phyloP scores from a whole-genome alignment of 2,113 vertebrate genomes.

The Chrysochloris asiatica region DNA sequence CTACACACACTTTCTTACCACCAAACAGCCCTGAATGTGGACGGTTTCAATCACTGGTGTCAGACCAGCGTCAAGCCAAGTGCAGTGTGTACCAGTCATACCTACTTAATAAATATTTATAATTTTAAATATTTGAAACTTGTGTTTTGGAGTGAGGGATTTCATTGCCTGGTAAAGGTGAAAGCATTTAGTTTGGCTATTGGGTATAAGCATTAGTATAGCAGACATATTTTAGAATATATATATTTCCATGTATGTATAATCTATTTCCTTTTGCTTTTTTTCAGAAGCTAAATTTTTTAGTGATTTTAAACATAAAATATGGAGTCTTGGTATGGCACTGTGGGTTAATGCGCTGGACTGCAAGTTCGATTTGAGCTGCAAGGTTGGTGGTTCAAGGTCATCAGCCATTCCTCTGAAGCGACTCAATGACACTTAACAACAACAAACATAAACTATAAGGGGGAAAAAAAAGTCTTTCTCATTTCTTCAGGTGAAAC shows the following conservation, averaged over 20 bases:
- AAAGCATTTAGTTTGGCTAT: not conserved
- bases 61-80: not conserved
- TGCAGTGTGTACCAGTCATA: rapidly evolving
- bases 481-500: not conserved
- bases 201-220: not conserved
- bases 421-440: too few species aligned
- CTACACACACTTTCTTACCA: not conserved
- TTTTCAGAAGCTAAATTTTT: not conserved
- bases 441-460: not conserved
- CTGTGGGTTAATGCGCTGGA: too few species aligned
- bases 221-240: not conserved
- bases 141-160: not conserved
- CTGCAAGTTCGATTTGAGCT: too few species aligned
- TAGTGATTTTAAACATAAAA: not conserved
- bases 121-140: not conserved
- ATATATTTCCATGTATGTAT: not conserved
- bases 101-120: not conserved
- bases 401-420: too few species aligned
- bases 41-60: not conserved
- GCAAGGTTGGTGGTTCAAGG: too few species aligned
- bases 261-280: not conserved
- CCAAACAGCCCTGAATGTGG: not conserved
- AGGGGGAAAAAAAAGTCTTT: not conserved
- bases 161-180: not conserved
- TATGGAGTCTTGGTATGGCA: too few species aligned